phyloP scores from a whole-genome alignment of 2,113 vertebrate genomes.

The Urocolius indicus region DNA sequence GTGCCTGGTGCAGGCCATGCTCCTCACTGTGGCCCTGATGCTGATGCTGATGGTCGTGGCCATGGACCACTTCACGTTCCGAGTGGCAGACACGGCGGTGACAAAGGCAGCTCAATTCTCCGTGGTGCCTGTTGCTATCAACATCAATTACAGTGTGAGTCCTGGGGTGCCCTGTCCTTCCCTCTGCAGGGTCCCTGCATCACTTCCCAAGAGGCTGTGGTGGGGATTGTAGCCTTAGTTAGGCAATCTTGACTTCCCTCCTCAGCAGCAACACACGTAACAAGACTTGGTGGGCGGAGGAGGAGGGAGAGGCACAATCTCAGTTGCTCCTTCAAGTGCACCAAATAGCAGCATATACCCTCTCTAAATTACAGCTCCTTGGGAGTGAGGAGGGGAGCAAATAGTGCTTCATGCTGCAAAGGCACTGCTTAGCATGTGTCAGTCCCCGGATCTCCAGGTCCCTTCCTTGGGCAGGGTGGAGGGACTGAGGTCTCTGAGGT shows the following conservation, averaged over 20 bases:
- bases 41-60: constrained; percentile 73
- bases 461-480: background rate
- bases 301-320: background rate
- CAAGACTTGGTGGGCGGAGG: background rate
- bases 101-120: constrained; percentile 83
- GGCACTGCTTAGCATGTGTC: background rate
- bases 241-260: background rate
- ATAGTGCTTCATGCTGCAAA: background rate
- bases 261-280: background rate
- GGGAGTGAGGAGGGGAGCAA: background rate
- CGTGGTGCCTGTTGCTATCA: constrained; percentile 70
- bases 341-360: fast-evolving
- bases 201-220: fast-evolving
- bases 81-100: constrained; percentile 69
- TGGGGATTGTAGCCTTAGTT: background rate
- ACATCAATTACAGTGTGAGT: constrained; percentile 81
- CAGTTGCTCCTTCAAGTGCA: background rate
- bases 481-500: background rate
- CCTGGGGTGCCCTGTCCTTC: background rate
- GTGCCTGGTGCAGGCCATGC: constrained; percentile 75
- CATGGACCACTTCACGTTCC: constrained; percentile 82
- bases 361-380: background rate
- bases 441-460: background rate
- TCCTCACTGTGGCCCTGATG: constrained; percentile 79
- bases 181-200: fast-evolving